A percentile compares a stretch with the other conserved stretches of the same genome.
Evolutionary conservation across 1,140 invertebrate genomes (phyloP).

Genomic region (Drosophila virilis): DNA sequence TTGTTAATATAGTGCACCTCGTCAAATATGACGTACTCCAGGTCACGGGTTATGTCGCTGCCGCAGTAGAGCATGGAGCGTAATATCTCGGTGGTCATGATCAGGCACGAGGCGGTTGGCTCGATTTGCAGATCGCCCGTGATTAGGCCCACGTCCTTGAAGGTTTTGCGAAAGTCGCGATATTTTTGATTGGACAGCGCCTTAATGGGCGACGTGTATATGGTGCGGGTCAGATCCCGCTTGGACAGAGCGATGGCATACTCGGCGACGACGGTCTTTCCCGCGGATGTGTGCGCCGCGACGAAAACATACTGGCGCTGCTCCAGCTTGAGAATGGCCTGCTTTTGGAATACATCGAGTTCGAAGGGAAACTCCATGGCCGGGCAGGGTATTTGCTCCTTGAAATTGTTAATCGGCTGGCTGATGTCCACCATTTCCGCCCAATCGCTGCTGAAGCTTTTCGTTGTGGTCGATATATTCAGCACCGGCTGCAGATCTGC

Average conservation of each 20-base stretch:
- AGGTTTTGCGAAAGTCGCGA: slow-evolving; percentile 96
- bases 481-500: slow-evolving; percentile 85
- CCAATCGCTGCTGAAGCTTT: slow-evolving; percentile 88
- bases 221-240: slow-evolving; percentile 96
- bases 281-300: slow-evolving; percentile 99
- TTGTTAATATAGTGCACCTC: slow-evolving; percentile 99
- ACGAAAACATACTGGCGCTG: slow-evolving; percentile 98
- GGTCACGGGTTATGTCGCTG: slow-evolving; percentile 96
- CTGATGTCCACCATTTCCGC: slow-evolving; percentile 94
- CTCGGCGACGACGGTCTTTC: slow-evolving; percentile 99
- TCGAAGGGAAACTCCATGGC: slow-evolving; percentile 96
- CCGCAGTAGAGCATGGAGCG: slow-evolving; percentile 98
- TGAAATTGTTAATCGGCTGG: slow-evolving; percentile 92
- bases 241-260: slow-evolving; percentile 98
- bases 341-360: slow-evolving; percentile 98
- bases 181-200: slow-evolving; percentile 99
- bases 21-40: slow-evolving; percentile 99
- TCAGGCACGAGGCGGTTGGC: slow-evolving; percentile 95
- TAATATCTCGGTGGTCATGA: slow-evolving; percentile 99
- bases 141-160: slow-evolving; percentile 96
- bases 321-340: slow-evolving; percentile 97
- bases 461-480: slow-evolving; percentile 84
- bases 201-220: slow-evolving; percentile 99
- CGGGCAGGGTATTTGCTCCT: slow-evolving; percentile 92
- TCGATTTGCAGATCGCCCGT: slow-evolving; percentile 99